Percentiles rank a stretch among this genome's conserved stretches.
These are phyloP conservation scores for Ammospiza maritima DNA, from an alignment of 2,797 vertebrate species.

Conservation along the genomic window DNA sequence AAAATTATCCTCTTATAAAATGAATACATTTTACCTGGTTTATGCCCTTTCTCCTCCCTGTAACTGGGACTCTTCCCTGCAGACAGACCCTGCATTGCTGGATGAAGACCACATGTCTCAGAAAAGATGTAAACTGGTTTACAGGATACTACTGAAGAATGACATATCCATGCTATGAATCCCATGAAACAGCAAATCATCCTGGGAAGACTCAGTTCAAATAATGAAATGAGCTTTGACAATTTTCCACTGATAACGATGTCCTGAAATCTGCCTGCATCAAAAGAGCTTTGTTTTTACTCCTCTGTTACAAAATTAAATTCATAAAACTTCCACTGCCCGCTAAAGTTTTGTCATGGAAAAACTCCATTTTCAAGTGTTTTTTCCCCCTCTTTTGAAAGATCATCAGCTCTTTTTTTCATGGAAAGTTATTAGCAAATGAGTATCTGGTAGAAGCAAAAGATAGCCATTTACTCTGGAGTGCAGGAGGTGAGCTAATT, in stretches of 20 bases:
- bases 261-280: neutral
- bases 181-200: neutral
- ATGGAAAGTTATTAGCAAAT: neutral
- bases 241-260: neutral
- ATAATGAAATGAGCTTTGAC: accelerated
- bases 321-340: neutral
- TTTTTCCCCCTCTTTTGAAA: neutral
- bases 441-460: neutral
- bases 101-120: neutral
- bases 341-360: neutral
- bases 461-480: neutral
- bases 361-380: neutral
- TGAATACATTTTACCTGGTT: neutral
- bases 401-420: neutral
- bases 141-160: neutral
- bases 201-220: neutral
- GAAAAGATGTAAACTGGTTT: neutral
- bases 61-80: neutral
- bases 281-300: neutral
- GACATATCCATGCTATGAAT: neutral
- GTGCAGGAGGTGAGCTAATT: neutral
- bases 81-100: neutral
- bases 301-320: neutral
- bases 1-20: neutral
- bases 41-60: neutral